Evolutionary conservation across 2,888 invertebrate genomes (phyloP), one percentile per base, ranked within the genome.

Genomic region (Thera britannica): DNA sequence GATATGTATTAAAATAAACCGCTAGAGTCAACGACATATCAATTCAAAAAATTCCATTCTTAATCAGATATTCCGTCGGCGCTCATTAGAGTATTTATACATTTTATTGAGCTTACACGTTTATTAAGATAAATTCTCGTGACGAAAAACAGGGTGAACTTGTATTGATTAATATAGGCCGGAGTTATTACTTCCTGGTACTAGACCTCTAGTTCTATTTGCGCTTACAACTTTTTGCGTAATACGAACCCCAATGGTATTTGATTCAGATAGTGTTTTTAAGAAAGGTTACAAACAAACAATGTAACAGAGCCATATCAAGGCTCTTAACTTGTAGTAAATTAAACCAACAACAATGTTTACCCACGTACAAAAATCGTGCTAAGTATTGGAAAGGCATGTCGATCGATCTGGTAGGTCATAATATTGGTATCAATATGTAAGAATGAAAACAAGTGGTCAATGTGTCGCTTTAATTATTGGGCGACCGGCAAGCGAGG

Each of bases 401-500:
- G 76, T 74, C 78, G 80, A 81, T 82, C 80, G 81, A 76, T 23
- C 74, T 78, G 81, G 81, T 82, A 80, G 81, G 79, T 84, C 79
- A 81, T 78, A 72, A 68, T 81, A 86, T 88, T 84, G 83, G 85
- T 88, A 88, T 85, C 86, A 87, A 87, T 84, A 81, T 83, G 77
- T 79, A 86, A 83, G 83, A 90, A 87, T 86, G 86, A 80, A 86
- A 87, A 83, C 90, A 91, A 92, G 90, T 90, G 85, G 86, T 83
- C 89, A 90, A 90, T 90, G 87, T 87, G 87, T 87, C 81, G 87
- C 81, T 86, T 90, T 90, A 90, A 90, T 92, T 89, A 90, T 90
- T 89, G 85, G 82, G 85, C 86, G 88, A 85, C 79, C 80, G 80
- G 80, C 81, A 78, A 81, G 79, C 92, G 92, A 93, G 93, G 92